Conservation (phyloP, 2,113 vertebrate species). For the Forbesichthys agassizii region DNA sequence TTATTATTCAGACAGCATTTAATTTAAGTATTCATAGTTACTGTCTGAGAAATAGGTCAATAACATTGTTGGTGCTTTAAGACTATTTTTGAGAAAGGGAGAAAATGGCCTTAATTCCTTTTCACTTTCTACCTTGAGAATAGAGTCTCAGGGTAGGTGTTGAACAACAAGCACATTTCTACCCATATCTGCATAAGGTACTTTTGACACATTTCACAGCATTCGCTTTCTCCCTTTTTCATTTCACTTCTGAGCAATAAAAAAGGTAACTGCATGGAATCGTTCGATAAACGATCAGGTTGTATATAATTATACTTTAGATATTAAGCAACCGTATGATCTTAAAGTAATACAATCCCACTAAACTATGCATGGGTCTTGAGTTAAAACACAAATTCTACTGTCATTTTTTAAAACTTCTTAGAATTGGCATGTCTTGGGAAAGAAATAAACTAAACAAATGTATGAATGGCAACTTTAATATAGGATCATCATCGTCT, state of each 20-base stretch:
- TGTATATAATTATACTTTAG: constrained; percentile 1
- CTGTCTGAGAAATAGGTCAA: not conserved
- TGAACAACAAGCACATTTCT: not conserved
- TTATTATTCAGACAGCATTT: no score
- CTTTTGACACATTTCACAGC: not conserved
- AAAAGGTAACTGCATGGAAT: constrained; percentile 40
- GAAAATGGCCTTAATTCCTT: not conserved
- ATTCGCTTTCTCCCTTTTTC: constrained; percentile 7
- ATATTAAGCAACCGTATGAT: not conserved
- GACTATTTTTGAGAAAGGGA: not conserved
- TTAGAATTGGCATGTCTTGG: no score
- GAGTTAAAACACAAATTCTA: not conserved
- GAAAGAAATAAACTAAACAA: no score
- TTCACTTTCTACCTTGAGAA: not conserved
- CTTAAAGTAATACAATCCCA: not conserved
- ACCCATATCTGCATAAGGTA: not conserved
- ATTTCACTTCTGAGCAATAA: constrained; percentile 30
- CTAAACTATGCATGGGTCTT: constrained; percentile 2
- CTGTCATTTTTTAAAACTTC: not conserved
- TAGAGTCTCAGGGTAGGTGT: not conserved
- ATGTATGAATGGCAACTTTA: no score
- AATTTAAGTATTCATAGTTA: not conserved
- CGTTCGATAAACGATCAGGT: constrained; percentile 8
- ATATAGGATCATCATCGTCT: no score
- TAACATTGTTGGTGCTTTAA: not conserved